Base-by-base conservation (phyloP, 2,888 invertebrate species). In the Lasius fuliginosus region DNA sequence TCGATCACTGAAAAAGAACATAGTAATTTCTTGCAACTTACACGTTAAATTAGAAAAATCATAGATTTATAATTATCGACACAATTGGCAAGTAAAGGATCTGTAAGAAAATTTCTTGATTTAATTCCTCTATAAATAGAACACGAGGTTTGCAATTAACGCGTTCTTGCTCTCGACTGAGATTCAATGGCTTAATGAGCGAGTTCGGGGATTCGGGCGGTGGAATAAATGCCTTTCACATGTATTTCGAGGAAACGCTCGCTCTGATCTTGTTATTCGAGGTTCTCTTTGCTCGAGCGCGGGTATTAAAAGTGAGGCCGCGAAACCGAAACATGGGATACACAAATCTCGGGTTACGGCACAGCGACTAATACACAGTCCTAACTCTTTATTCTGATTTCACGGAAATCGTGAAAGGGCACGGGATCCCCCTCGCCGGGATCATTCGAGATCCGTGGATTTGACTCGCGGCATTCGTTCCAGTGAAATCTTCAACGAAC, bases 181-280 rank as follows among this genome's bases (percentile, higher is more conserved):
- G 36, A 81, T 82, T 88, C 76, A 75, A 74, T 76, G 77, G 53
- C 69, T 82, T 86, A 77, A 49, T 23, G 53, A 83, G 85, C 60
- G 58, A n/a, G 42, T 75, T 11, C 75, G n/a, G 42, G 42, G 84
- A 88, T 79, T 81, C 85, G 76, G 76, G 58, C 11, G 46, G 60
- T 82, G 53, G 82, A 84, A 89, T 91, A 88, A 89, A 85, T 65
- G 82, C 83, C 75, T 33, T 76, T 88, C 89, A 82, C 84, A 87
- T 85, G 71, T 76, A 85, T 85, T 90, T 89, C 90, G 86, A 27
- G 56, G 90, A 90, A 90, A 77, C 33, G 42, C 46, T 23, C 62
- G 27, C 62, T 62, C 15, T 42, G 76, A n/a, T 42, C 36, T 36
- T 36, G 81, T 56, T 82, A 67, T 67, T 83, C 56, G 27, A 65